Percentiles rank a stretch among this genome's conserved stretches.
Conservation (phyloP, 2,113 vertebrate genomes). For the Catharus bicknelli region DNA sequence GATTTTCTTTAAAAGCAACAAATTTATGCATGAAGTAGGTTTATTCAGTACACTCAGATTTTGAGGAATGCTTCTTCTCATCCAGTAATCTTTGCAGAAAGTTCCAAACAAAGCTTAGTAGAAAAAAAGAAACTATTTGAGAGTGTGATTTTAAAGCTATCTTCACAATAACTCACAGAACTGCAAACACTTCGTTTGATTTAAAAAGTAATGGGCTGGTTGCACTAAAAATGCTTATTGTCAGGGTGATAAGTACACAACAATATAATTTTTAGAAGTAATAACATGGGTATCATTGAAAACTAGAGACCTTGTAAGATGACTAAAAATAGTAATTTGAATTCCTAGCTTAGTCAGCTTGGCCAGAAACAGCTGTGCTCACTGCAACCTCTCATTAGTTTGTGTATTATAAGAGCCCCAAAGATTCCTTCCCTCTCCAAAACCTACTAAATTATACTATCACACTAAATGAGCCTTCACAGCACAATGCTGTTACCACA, state of each 20-base stretch:
- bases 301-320: neutral
- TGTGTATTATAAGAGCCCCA: conserved; percentile 11
- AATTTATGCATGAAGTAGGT: neutral
- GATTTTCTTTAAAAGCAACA: neutral
- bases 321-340: conserved; percentile 54
- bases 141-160: neutral
- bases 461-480: neutral
- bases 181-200: neutral
- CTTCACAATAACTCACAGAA: neutral
- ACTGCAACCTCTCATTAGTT: conserved; percentile 38
- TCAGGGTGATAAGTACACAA: neutral
- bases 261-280: neutral
- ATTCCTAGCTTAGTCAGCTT: conserved; percentile 43
- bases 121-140: neutral
- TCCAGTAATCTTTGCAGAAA: neutral
- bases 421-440: conserved; percentile 37
- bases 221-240: neutral
- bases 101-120: neutral
- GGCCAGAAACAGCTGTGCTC: conserved; percentile 56
- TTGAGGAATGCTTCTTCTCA: conserved; percentile 7
- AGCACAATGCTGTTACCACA: neutral
- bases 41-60: neutral
- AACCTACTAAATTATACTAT: neutral
- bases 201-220: neutral
- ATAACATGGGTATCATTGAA: neutral